These are phyloP conservation scores for Melanocharis versteri DNA, from an alignment of 2,113 vertebrate species.

Conservation along the genomic window DNA sequence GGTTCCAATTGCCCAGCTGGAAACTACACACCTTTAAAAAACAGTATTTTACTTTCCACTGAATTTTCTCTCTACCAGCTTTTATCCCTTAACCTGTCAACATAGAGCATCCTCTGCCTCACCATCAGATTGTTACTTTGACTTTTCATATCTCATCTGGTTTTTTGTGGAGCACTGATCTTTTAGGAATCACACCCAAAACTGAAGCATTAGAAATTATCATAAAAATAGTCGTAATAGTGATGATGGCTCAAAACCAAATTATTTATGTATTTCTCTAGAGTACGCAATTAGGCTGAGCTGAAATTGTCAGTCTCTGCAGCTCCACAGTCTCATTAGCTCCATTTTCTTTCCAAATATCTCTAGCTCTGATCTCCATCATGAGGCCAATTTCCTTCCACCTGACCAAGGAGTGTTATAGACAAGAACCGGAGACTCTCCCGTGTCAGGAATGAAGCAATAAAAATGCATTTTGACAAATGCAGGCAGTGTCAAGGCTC, in stretches of 20 bases:
- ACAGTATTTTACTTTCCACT: background rate
- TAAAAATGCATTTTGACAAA: background rate
- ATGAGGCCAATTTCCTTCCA: background rate
- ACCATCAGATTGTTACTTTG: background rate
- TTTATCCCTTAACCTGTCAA: background rate
- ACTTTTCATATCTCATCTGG: background rate
- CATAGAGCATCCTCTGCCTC: background rate
- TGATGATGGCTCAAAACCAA: background rate
- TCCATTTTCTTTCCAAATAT: background rate
- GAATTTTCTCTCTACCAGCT: background rate
- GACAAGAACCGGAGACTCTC: background rate
- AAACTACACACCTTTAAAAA: background rate
- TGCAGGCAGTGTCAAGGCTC: background rate
- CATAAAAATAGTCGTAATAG: background rate
- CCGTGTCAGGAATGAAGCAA: background rate
- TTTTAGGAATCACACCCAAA: background rate
- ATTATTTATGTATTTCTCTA: background rate
- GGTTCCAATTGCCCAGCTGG: background rate
- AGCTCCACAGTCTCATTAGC: background rate
- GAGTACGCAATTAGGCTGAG: background rate
- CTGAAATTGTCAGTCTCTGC: background rate
- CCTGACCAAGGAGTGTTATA: background rate
- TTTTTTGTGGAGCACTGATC: background rate
- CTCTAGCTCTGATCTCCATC: background rate
- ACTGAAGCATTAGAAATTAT: background rate